Base-by-base conservation (phyloP, 2,888 invertebrate species). In the Lordiphosa fenestrarum region DNA sequence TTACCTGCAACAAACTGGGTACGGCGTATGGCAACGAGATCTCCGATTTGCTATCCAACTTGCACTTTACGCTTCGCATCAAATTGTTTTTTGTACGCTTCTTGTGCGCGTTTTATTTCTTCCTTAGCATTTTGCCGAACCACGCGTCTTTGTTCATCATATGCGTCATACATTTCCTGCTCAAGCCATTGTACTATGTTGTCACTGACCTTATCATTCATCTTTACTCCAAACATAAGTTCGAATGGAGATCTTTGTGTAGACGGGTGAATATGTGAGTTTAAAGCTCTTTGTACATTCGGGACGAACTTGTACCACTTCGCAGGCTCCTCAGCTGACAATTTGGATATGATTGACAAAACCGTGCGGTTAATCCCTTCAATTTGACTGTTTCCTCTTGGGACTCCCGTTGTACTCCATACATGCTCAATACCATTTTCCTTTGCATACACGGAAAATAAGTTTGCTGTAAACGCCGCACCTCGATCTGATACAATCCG, bases 1-100 rank as follows among this genome's bases (percentile, higher is more conserved):
- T 25, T 25, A 4, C 38, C 56, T 2, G 38, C 53, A n/a, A 54
- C 41, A 9, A 54, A 54, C 6, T 48, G 54, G 13, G 48, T 48
- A 9, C 48, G 54, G 6, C 39, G 13, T 7, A 15, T 15, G 15
- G 15, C 15, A 15, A 15, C 15, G 15, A 15, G 2, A 15, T 15
- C 15, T 15, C 15, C 25, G 36, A 9, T 10, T 33, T 50, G 30
- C 15, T 46, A 53, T 6, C 9, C 13, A 13, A 9, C 6, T 33
- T 50, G 30, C 15, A 30, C n/a, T 33, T 9, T 30, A 15, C 6
- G 35, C 50, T 10, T 25, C n/a, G n/a, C n/a, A n/a, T n/a, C n/a
- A n/a, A n/a, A 40, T 23, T 15, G 9, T 1, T 4, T 7, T 9
- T 50, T 50, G 46, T 35, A 46, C 2, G 10, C 3, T 19, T 33